Percentiles rank a stretch among this genome's conserved stretches.
Evolutionary conservation across 2,888 invertebrate genomes (phyloP).

Genomic region (Punctoribates punctum): DNA sequence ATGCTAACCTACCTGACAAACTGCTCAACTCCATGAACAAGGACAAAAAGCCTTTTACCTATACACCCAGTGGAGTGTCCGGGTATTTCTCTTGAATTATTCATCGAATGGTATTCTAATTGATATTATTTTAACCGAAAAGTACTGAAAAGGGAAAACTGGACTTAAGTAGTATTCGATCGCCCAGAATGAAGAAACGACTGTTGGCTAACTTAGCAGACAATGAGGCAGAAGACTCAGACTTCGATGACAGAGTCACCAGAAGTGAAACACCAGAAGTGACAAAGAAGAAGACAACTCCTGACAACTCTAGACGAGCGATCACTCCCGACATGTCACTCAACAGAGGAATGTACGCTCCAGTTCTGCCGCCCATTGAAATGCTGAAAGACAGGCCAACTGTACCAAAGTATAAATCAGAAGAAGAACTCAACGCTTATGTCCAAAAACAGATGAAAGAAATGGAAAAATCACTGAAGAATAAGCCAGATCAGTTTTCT

Average conservation of each 20-base stretch:
- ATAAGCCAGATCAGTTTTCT: background rate
- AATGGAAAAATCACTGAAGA: conserved; percentile 3
- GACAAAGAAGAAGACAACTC: conserved; percentile 50
- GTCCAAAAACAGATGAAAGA: conserved; percentile 21
- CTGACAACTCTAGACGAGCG: background rate
- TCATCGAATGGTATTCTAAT: background rate
- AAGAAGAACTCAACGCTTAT: background rate
- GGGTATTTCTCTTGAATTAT: background rate
- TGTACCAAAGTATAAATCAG: background rate
- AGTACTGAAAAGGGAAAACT: conserved; percentile 64
- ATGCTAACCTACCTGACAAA: conserved; percentile 63
- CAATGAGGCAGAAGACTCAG: conserved; percentile 44
- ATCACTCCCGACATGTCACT: background rate
- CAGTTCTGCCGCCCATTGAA: background rate
- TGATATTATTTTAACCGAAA: background rate
- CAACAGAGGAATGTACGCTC: background rate
- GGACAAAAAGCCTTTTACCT: conserved; percentile 95
- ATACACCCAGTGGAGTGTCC: conserved; percentile 64
- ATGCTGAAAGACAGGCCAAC: background rate
- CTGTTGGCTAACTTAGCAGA: conserved; percentile 52
- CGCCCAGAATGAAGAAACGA: conserved; percentile 81
- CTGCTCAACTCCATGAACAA: conserved; percentile 76
- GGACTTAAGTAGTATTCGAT: conserved; percentile 81
- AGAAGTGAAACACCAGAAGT: conserved; percentile 44
- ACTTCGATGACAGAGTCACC: conserved; percentile 51